Base-by-base conservation (phyloP, 1,140 invertebrate genomes). In the Aporrectodea caliginosa region DNA sequence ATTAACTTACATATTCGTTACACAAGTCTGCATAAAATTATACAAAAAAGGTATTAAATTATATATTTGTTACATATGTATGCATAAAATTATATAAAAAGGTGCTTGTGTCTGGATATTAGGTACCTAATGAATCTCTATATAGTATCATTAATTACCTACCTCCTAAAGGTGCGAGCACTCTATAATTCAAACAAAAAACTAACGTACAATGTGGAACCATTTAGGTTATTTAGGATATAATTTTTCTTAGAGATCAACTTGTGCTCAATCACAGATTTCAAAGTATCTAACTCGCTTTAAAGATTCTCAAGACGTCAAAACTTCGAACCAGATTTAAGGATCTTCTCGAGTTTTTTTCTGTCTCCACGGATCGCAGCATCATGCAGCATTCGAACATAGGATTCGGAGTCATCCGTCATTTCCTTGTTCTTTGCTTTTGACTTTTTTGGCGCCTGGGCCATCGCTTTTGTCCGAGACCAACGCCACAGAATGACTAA, bases 281-380 rank as follows among this genome's bases (percentile, higher is more conserved):
- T 30, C 29, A 31, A 30, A 29, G 35, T 12, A 69, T 43, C n/a
- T 27, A 58, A 14, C 35, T 30, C 35, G n/a, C 1, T 68, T 16
- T 16, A 27, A 14, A 30, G 33, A 6, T 1, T 6, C 27, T 27
- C 29, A 12, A 77, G 27, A 29, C 16, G 30, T 68, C 6, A 58
- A 58, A 58, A 30, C 31, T 14, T 58, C 75, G 27, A 58, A 68
- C 75, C 75, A 29, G 31, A 43, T 1, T 35, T 68, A 29, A 77
- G 2, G 27, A 77, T 77, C 33, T 77, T 35, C 43, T 77, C 58
- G 34, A 77, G n/a, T 58, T 68, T 77, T 69, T 32, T n/a, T 43
- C 31, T 43, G 75, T 77, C 35, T 29, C 75, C 75, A 68, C 58
- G 16, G 30, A 33, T 33, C 16, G 75, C 75, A 1, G 75, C 75